phyloP scores from a whole-genome alignment of 2,113 vertebrate genomes.

The rabbit (Oryctolagus cuniculus) region mOryCun1.1 NC_091441.1:57171501-57172000 shows the following conservation, averaged over 20 bases:
- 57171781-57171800: not conserved
- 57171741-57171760: not conserved
- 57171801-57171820: constrained; percentile 28
- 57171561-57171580: not conserved
- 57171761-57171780: not conserved
- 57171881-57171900: too few species aligned
- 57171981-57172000: too few species aligned
- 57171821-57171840: not conserved
- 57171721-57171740: not conserved
- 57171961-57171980: too few species aligned
- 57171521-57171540: not conserved
- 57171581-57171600: not conserved
- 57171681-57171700: not conserved
- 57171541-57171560: not conserved
- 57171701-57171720: not conserved
- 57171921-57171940: too few species aligned
- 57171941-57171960: too few species aligned
- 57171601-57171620: not conserved
- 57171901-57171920: too few species aligned
- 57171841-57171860: constrained; percentile 22
- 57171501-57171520: not conserved
- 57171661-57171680: not conserved
- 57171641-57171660: not conserved
- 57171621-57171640: constrained; percentile 22
- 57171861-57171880: not conserved